A percentile compares a stretch with the other conserved stretches of the same genome.
These are phyloP conservation scores for Pyrochroa serraticornis DNA, from an alignment of 2,888 invertebrate species.

Conservation along the genomic window DNA sequence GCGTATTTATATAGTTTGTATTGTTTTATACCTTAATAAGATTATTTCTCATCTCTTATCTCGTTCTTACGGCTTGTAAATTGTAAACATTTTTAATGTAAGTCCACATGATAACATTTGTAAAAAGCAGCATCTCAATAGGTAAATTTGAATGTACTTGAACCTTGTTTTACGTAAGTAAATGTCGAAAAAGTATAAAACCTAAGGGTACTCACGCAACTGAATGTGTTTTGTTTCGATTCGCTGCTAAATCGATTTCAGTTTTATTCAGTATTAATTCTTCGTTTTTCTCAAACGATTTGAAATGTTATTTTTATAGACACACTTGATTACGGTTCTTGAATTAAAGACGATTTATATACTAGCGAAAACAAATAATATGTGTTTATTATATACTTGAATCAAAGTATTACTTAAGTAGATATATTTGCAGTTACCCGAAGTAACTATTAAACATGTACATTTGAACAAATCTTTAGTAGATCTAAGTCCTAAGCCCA, in stretches of 20 bases:
- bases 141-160: constrained; percentile 11
- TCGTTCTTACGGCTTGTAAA: constrained; percentile 17
- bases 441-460: constrained; percentile 38
- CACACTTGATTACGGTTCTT: constrained; percentile 18
- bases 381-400: constrained; percentile 45
- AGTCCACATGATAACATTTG: constrained; percentile 14
- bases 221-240: constrained; percentile 19
- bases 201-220: background rate
- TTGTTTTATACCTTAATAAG: constrained; percentile 36
- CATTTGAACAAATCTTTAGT: constrained; percentile 44
- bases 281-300: constrained; percentile 19
- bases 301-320: constrained; percentile 19
- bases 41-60: constrained; percentile 18
- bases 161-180: constrained; percentile 11
- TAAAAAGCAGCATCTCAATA: constrained; percentile 15
- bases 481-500: constrained; percentile 40
- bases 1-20: constrained; percentile 46
- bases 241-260: background rate
- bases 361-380: constrained; percentile 39
- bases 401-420: constrained; percentile 49
- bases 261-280: constrained; percentile 23
- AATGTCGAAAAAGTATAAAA: constrained; percentile 13
- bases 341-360: constrained; percentile 32
- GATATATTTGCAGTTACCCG: constrained; percentile 49
- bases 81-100: constrained; percentile 16